Base-by-base conservation (phyloP, 2,888 invertebrate genomes). In the Epinotia brunnichana region DNA sequence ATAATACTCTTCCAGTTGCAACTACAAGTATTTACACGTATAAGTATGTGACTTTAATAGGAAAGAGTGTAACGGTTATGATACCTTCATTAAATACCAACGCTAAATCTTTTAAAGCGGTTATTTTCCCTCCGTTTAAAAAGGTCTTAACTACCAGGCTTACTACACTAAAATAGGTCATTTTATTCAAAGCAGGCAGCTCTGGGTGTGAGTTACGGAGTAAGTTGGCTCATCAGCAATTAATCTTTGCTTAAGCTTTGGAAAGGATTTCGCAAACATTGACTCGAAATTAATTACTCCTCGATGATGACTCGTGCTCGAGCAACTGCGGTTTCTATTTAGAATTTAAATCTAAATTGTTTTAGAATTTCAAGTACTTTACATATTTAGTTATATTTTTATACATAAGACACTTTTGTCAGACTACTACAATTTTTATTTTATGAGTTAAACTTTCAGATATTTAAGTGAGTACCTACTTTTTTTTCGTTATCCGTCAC, bases 251-350 rank as follows among this genome's bases (percentile, higher is more conserved):
- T 76, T 77, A 77, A 78, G 76, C 76, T 75, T 41, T 67, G 48
- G 67, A 71, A 74, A 74, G 77, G 78, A 76, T 79, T 74, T 73
- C 74, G 73, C 77, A 77, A 78, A 79, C 74, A 79, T 78, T 80
- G 77, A 74, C 77, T 77, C 76, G 74, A 77, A 79, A 81, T 81
- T 81, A 80, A 80, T 80, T 77, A 76, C 73, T 68, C 62, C 74
- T 64, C 74, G 74, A 75, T 76, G 75, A 76, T 73, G 76, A 74
- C 61, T 62, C 59, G 71, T 68, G 70, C 62, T 53, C 13, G 21
- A 57, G 56, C 15, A 51, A n/a, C 39, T 68, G 72, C 29, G 68
- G 68, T 24, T 72, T 11, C 21, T 29, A 7, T 66, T 61, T 60
- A 2, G 35, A 19, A 44, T 53, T 51, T 61, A 54, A 13, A 69